Evolutionary conservation across 2,888 invertebrate species (phyloP), one percentile per base, ranked within the genome.

Genomic region (Drosophila kanekoi): DNA sequence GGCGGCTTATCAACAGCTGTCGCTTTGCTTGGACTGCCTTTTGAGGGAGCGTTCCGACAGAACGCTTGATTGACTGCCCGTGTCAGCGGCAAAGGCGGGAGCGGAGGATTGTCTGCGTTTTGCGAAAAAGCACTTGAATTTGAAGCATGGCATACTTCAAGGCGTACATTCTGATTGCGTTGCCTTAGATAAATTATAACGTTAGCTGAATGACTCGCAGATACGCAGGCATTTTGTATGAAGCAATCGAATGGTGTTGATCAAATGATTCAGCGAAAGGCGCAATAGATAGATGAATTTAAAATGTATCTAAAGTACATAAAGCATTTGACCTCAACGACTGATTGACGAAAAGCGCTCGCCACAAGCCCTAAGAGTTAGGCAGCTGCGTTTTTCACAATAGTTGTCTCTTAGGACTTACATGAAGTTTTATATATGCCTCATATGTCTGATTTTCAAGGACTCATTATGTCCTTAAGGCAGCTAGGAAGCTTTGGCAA

Each of bases 1-100:
- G 53, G 65, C 62, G 61, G 75, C 52, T 75, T 75, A 75, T 65
- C 74, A 65, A 20, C 58, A 61, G 43, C 70, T 66, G 62, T 49
- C 60, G 51, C 43, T 62, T 51, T 49, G 63, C 53, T 47, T 57
- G 66, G 62, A 66, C 44, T 18, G 57, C 44, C 57, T 54, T 74
- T 57, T 81, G 73, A 65, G 51, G 54, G 56, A 58, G 28, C 32
- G 40, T 35, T 35, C 58, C 49, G 67, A 73, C 49, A 74, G 56
- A 72, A 54, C 65, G 71, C 67, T 60, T 59, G 63, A 69, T 65
- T 65, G 77, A 67, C 60, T 58, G 73, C 49, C 53, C 54, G 58
- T 60, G 51, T 63, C 62, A 64, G 44, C 43, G 41, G 35, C 23
- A 43, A 43, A 38, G 40, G 5, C 2, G 16, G 18, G 5, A 10